These are phyloP conservation scores for Diphyllodes magnificus DNA, from an alignment of 2,113 vertebrate species.

Conservation along the genomic window DNA sequence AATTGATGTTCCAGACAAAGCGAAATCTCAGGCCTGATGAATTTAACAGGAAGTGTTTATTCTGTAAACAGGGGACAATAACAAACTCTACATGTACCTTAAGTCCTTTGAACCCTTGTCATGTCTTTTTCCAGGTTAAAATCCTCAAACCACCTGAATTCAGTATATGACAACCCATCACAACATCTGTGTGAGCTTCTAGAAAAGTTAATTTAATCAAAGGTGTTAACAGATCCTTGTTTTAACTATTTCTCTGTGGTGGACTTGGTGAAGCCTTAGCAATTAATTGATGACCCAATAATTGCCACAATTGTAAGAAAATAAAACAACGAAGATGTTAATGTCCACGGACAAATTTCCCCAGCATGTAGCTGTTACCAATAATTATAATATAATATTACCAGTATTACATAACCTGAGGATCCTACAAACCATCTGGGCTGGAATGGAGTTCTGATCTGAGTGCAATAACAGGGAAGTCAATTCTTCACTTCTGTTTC, in stretches of 20 bases:
- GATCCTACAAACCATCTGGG: background rate
- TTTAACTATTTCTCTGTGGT: rapidly evolving
- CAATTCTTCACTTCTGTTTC: background rate
- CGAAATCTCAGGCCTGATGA: background rate
- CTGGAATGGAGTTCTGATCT: background rate
- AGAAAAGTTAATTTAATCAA: background rate
- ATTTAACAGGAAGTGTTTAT: background rate
- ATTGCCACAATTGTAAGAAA: background rate
- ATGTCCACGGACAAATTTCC: background rate
- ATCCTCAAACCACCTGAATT: background rate
- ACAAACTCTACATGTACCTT: background rate
- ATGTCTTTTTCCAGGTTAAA: background rate
- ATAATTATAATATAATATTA: background rate
- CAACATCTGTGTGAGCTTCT: background rate
- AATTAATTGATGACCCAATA: background rate
- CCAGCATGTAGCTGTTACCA: background rate
- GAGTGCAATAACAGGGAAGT: background rate
- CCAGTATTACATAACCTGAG: background rate
- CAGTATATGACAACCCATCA: background rate
- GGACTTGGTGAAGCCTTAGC: background rate
- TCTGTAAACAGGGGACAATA: background rate
- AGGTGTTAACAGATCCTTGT: background rate
- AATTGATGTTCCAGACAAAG: background rate
- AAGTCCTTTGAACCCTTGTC: background rate
- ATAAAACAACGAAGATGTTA: background rate